A percentile compares a stretch with the other conserved stretches of the same genome.
phyloP scores from a whole-genome alignment of 2,113 vertebrate genomes.

The Tapirus terrestris region DNA sequence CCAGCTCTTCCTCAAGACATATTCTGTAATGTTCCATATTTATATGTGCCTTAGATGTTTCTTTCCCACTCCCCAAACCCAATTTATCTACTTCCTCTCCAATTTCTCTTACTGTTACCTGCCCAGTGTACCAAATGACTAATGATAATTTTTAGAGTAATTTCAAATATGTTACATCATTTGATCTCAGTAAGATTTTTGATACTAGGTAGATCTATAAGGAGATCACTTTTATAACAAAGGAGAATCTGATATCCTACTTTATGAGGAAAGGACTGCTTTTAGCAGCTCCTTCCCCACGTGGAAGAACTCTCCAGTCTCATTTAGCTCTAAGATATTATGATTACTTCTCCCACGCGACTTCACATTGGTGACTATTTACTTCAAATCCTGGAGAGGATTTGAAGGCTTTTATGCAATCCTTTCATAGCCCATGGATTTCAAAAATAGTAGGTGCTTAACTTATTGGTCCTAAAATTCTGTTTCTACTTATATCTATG shows the following conservation, averaged over 20 bases:
- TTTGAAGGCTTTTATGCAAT: constrained; percentile 24
- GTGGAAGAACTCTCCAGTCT: not conserved
- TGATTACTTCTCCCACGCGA: not conserved
- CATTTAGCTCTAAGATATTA: not conserved
- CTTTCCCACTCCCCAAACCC: not conserved
- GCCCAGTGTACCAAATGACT: not conserved
- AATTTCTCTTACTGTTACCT: not conserved
- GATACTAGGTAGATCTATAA: not conserved
- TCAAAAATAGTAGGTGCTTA: constrained; percentile 37
- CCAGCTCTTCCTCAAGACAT: not conserved
- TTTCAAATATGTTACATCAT: constrained; percentile 5
- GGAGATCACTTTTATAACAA: not conserved
- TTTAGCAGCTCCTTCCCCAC: not conserved
- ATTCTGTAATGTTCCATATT: not conserved
- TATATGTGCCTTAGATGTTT: not conserved
- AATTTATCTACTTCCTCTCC: not conserved
- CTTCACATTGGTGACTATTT: constrained; percentile 37
- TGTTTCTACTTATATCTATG: constrained; percentile 40
- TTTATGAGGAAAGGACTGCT: not conserved
- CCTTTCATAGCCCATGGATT: constrained; percentile 43
- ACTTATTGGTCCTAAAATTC: constrained; percentile 35
- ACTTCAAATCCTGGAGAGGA: not conserved
- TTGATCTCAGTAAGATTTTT: constrained; percentile 17
- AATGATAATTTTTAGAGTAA: constrained; percentile 11
- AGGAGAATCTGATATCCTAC: not conserved